phyloP scores from a whole-genome alignment of 2,113 vertebrate genomes.

The Rattus norvegicus region DNA sequence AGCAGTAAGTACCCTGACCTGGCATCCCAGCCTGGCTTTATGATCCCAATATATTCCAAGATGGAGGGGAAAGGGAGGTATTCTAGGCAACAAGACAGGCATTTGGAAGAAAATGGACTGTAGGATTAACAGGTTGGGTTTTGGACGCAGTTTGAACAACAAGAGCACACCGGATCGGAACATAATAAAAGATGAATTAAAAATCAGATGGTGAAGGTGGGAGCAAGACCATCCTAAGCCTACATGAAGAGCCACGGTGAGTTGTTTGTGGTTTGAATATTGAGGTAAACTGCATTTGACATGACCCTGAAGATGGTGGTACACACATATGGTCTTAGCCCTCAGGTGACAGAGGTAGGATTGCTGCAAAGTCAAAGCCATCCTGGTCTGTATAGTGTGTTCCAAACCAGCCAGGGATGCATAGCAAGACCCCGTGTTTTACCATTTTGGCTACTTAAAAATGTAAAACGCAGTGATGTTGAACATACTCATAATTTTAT shows the following conservation, averaged over 20 bases:
- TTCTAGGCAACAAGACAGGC: background rate
- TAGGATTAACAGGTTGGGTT: background rate
- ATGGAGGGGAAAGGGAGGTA: background rate
- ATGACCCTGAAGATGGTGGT: background rate
- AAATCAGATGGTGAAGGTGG: background rate
- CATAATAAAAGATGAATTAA: background rate
- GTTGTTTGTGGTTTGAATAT: background rate
- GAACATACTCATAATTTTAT: background rate
- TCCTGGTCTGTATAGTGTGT: background rate
- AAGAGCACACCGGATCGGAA: background rate
- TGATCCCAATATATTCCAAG: background rate
- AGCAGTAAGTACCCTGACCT: no score
- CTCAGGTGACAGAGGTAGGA: background rate
- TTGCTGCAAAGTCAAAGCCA: background rate
- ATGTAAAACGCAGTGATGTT: background rate
- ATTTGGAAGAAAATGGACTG: background rate
- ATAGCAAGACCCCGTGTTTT: background rate
- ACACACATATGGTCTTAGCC: background rate
- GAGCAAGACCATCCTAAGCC: background rate
- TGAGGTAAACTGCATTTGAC: background rate
- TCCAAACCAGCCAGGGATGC: background rate
- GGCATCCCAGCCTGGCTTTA: background rate
- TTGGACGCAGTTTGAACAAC: background rate
- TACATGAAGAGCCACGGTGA: background rate
- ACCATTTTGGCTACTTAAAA: background rate